Base-by-base conservation (phyloP, 2,888 invertebrate species). In the Tenthredo livida region DNA sequence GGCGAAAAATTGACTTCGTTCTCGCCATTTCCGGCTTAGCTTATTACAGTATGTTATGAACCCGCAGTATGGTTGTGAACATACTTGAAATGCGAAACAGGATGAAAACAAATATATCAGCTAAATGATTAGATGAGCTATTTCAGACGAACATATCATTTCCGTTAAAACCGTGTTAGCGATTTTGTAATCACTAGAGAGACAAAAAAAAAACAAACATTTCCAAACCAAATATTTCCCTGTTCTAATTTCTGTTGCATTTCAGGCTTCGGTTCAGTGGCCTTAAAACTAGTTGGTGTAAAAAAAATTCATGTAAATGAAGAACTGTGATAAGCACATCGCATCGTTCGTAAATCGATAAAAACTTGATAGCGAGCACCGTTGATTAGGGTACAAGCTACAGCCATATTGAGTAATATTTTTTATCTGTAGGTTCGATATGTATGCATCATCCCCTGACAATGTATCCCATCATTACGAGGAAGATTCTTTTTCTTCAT, bases 341-440 rank as follows among this genome's bases (percentile, higher is more conserved):
- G n/a, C 37, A 70, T 37, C 25, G 61, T 70, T 70, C 70, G 37
- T 70, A 15, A 70, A 70, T 70, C 70, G 70, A 70, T 70, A 70
- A 70, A 70, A 33, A 70, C 37, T 37, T n/a, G 29, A 17, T 37
- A n/a, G 33, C 70, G 37, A 70, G 37, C 70, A 70, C 9, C 70
- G 70, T 70, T 17, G 37, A 40, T 70, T 70, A 37, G 33, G 17
- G 33, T 40, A 70, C 17, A 37, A 7, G 37, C 7, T 17, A 37
- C 29, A 17, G 33, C 70, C 17, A n/a, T 33, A 37, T 70, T 70
- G 70, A 70, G 70, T 70, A 37, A 70, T 70, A 70, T 70, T n/a
- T 7, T 70, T 70, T 37, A 70, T 61, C 70, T 70, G n/a, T n/a
- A 70, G n/a, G 33, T 33, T 40, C 37, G 37, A 33, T 70, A 70